Percentiles rank a stretch among this genome's conserved stretches.
These are phyloP conservation scores for Brienomyrus longianalis DNA, from an alignment of 2,113 vertebrate species.

Conservation along the genomic window DNA sequence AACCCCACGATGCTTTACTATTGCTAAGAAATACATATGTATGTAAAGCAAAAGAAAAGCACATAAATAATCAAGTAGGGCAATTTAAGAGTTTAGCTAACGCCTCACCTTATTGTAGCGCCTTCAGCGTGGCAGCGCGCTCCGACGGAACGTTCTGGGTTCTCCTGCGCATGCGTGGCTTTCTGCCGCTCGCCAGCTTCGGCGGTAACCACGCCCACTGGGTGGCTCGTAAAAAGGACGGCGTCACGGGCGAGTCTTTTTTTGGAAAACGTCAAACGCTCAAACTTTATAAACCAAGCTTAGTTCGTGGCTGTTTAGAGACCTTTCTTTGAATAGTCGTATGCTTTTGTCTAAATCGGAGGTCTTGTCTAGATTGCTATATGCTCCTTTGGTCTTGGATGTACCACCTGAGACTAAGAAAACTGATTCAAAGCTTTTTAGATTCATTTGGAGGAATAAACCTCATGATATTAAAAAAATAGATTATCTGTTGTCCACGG, in stretches of 20 bases:
- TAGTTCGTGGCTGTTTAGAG: too few species aligned
- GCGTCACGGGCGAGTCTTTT: background rate
- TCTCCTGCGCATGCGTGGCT: background rate
- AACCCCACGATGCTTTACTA: background rate
- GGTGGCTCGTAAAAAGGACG: background rate
- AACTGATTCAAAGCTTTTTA: too few species aligned
- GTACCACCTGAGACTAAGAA: too few species aligned
- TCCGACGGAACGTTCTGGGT: background rate
- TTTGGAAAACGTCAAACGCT: too few species aligned
- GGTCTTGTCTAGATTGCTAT: too few species aligned
- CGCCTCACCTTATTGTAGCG: conserved; percentile 4
- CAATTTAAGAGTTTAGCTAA: background rate
- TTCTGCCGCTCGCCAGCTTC: background rate
- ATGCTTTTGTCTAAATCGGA: too few species aligned
- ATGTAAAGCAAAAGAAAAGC: background rate
- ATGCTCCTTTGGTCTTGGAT: too few species aligned
- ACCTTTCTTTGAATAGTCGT: too few species aligned
- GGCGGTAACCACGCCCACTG: background rate
- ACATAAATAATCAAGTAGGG: background rate
- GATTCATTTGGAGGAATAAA: background rate
- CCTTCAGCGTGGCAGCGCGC: background rate
- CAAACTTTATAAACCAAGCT: too few species aligned
- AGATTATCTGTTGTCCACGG: background rate
- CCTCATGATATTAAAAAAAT: background rate
- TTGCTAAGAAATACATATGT: background rate